Percentiles rank a stretch among this genome's conserved stretches.
Evolutionary conservation across 2,113 vertebrate species (phyloP).

Genomic region (Sus scrofa): T2T-Sscrofa CM000826.6:58027501-58028000

Average conservation of each 20-base stretch:
- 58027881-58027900: neutral
- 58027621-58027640: neutral
- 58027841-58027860: neutral
- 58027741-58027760: neutral
- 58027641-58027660: neutral
- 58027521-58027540: accelerated
- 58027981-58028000: no score
- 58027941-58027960: no score
- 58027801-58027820: neutral
- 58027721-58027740: neutral
- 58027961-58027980: no score
- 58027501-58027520: neutral
- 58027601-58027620: neutral
- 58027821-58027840: neutral
- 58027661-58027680: neutral
- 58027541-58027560: neutral
- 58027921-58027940: no score
- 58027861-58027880: neutral
- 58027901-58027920: no score
- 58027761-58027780: neutral
- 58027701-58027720: accelerated
- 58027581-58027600: neutral
- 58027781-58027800: neutral
- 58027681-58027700: accelerated
- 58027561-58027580: neutral